phyloP scores from a whole-genome alignment of 2,797 vertebrate genomes.

The Naso thynnoides region DNA sequence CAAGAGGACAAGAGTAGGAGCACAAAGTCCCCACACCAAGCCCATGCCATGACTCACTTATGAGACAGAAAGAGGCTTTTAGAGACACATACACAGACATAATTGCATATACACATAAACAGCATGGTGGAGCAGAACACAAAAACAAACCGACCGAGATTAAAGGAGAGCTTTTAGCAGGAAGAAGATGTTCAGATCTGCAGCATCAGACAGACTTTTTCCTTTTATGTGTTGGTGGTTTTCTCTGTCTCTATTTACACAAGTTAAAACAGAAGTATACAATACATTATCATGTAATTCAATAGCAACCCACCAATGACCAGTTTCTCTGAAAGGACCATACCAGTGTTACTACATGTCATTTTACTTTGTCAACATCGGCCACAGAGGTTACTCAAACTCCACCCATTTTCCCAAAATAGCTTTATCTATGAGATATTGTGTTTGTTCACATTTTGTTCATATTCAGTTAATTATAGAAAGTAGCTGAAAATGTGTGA shows the following conservation, averaged over 20 bases:
- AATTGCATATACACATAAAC: slow-evolving; percentile 65
- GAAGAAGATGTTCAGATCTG: slow-evolving; percentile 46
- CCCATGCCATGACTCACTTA: slow-evolving; percentile 65
- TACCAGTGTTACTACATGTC: too few relatives aligned
- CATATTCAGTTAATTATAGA: too few relatives aligned
- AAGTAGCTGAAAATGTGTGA: too few relatives aligned
- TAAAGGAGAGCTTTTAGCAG: slow-evolving; percentile 47
- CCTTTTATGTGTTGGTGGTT: slow-evolving; percentile 36
- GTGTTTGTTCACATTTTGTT: too few relatives aligned
- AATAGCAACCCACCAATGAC: slow-evolving; percentile 32
- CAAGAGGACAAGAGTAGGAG: slow-evolving; percentile 36
- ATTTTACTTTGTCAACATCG: too few relatives aligned
- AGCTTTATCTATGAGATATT: too few relatives aligned
- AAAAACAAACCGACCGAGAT: slow-evolving; percentile 47
- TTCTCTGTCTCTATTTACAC: slow-evolving; percentile 53
- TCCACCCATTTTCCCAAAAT: too few relatives aligned
- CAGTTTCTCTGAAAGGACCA: too few relatives aligned
- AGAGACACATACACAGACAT: slow-evolving; percentile 47
- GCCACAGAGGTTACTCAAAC: too few relatives aligned
- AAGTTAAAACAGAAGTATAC: slow-evolving; percentile 44
- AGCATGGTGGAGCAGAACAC: slow-evolving; percentile 51
- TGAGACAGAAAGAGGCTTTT: slow-evolving; percentile 51
- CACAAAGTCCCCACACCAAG: slow-evolving; percentile 44
- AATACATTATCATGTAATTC: slow-evolving; percentile 48
- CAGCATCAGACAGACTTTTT: slow-evolving; percentile 21